These are phyloP conservation scores for Benthosema pterotum DNA, from an alignment of 2,797 vertebrate genomes.

Conservation along the genomic window DNA sequence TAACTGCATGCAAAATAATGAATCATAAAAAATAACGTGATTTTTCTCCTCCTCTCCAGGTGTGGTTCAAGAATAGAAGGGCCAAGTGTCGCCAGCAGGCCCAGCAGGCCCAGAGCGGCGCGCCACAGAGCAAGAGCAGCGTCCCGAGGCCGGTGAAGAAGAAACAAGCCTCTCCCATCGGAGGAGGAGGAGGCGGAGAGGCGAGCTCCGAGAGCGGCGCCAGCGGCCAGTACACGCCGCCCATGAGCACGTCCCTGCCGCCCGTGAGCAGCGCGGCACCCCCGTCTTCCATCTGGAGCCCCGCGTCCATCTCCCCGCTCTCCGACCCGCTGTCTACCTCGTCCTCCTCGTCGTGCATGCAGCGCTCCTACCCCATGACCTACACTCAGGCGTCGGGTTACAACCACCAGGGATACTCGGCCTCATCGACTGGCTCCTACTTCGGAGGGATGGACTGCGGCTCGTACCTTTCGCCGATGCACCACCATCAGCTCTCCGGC, in stretches of 20 bases:
- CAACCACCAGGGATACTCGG: conserved; percentile 94
- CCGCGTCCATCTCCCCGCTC: conserved; percentile 94
- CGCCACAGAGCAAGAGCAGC: conserved; percentile 87
- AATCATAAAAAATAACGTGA: accelerated
- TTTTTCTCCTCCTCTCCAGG: conserved; percentile 68
- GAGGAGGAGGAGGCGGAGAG: conserved; percentile 86
- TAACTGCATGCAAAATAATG: too few species aligned
- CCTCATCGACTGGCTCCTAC: conserved; percentile 89
- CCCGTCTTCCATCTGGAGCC: conserved; percentile 96
- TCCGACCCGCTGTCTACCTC: conserved; percentile 92
- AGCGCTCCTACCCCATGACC: conserved; percentile 95
- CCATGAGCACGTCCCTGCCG: conserved; percentile 87
- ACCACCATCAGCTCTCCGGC: conserved; percentile 92
- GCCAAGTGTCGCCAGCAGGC: conserved; percentile 94
- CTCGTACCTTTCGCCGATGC: conserved; percentile 95
- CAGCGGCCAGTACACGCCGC: conserved; percentile 91
- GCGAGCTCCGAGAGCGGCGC: conserved; percentile 90
- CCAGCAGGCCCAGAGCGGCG: conserved; percentile 83
- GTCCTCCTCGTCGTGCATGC: conserved; percentile 91
- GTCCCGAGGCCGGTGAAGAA: conserved; percentile 86
- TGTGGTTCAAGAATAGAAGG: conserved; percentile 96
- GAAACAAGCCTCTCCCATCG: conserved; percentile 88
- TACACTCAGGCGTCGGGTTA: conserved; percentile 94
- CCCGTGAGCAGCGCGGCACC: conserved; percentile 83
- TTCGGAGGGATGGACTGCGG: conserved; percentile 97